Evolutionary conservation across 2,113 vertebrate species (phyloP).

Genomic region (Chaetura pelagica): DNA sequence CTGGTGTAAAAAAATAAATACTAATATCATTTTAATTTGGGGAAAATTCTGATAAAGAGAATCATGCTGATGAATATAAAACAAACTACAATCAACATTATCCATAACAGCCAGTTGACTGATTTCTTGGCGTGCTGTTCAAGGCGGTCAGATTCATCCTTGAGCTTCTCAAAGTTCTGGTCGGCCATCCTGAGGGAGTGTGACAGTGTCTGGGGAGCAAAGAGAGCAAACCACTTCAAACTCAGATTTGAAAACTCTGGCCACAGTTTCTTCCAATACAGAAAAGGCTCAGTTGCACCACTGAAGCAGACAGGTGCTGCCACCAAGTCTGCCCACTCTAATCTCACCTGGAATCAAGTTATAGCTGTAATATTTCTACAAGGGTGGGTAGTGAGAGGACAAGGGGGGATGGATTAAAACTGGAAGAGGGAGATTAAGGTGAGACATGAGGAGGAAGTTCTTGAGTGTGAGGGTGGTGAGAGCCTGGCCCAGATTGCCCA

Average conservation of each 20-base stretch:
- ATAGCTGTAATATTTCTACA: background rate
- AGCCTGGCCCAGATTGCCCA: no score
- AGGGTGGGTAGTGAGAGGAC: no score
- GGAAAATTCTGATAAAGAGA: slow-evolving; percentile 95
- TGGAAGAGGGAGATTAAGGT: no score
- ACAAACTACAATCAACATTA: slow-evolving; percentile 94
- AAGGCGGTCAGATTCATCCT: slow-evolving; percentile 91
- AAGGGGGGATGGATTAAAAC: no score
- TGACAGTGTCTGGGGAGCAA: slow-evolving; percentile 82
- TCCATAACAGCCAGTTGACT: slow-evolving; percentile 96
- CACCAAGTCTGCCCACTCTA: background rate
- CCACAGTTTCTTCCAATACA: background rate
- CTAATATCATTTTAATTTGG: slow-evolving; percentile 86
- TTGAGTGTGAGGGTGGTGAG: no score
- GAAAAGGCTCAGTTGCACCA: background rate
- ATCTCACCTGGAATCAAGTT: background rate
- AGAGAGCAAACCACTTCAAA: background rate
- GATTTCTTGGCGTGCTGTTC: slow-evolving; percentile 97
- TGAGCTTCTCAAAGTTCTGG: slow-evolving; percentile 95
- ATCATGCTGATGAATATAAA: slow-evolving; percentile 98
- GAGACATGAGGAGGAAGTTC: no score
- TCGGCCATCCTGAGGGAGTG: slow-evolving; percentile 94
- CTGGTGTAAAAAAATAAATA: background rate
- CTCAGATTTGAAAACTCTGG: background rate
- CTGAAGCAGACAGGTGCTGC: background rate